A percentile compares a stretch with the other conserved stretches of the same genome.
Conservation (phyloP, 2,797 vertebrate genomes). For the Morelia viridis region DNA sequence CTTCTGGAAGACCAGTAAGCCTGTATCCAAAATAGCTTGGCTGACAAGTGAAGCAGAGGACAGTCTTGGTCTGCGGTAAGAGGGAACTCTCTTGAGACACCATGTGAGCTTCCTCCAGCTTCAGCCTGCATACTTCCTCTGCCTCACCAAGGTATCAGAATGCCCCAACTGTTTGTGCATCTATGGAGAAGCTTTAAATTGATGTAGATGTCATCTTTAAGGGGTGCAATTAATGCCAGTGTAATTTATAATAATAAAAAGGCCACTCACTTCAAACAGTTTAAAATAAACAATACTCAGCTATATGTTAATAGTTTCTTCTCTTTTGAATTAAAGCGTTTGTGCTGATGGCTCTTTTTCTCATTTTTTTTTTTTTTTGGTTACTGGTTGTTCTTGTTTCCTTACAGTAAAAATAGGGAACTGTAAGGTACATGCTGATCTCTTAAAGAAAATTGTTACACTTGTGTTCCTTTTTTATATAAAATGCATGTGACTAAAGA, state of each 20-base stretch:
- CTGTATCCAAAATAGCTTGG: background rate
- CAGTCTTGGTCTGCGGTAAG: background rate
- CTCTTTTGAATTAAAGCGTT: fast-evolving
- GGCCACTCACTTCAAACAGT: background rate
- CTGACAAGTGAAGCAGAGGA: background rate
- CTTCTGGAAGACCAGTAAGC: background rate
- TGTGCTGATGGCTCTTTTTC: fast-evolving
- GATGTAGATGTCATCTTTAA: background rate
- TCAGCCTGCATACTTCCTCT: background rate
- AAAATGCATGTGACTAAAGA: conserved; percentile 9
- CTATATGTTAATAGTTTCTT: fast-evolving
- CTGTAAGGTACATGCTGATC: fast-evolving
- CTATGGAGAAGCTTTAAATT: background rate
- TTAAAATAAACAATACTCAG: background rate
- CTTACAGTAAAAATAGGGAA: conserved; percentile 2
- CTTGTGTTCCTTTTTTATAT: conserved; percentile 37
- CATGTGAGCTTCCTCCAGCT: background rate
- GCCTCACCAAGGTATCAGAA: no score
- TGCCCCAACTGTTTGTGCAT: background rate
- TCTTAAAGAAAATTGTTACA: conserved; percentile 45
- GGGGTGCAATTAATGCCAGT: background rate
- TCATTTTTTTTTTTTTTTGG: fast-evolving
- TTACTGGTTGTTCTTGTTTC: fast-evolving
- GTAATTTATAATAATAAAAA: background rate
- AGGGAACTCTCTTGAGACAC: background rate